phyloP scores from a whole-genome alignment of 2,888 invertebrate species.

The Neoitamus cyanurus region DNA sequence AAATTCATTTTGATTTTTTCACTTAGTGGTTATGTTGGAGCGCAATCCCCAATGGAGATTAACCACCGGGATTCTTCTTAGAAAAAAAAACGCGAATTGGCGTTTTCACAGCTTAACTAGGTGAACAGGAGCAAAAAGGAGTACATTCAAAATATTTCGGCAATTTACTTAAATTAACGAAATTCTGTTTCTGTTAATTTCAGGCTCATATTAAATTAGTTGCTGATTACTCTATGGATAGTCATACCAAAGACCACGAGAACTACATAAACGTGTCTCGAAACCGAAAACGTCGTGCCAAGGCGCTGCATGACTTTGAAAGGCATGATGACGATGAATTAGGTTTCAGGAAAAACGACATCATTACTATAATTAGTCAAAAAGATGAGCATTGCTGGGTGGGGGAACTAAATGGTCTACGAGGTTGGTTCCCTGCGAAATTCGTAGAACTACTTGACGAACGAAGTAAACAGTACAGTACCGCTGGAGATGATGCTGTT shows the following conservation, averaged over 20 bases:
- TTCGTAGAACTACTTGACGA: slow-evolving; percentile 97
- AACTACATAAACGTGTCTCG: slow-evolving; percentile 93
- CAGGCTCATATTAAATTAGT: slow-evolving; percentile 79
- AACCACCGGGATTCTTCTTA: too few relatives aligned
- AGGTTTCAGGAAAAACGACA: slow-evolving; percentile 98
- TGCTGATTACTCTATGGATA: slow-evolving; percentile 96
- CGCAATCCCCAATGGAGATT: too few relatives aligned
- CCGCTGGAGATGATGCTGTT: slow-evolving; percentile 96
- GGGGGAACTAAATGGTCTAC: slow-evolving; percentile 93
- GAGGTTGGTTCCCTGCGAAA: slow-evolving; percentile 97
- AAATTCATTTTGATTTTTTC: background rate
- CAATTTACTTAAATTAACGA: background rate
- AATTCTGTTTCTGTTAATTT: background rate
- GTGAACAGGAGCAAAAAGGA: too few relatives aligned
- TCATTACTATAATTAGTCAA: slow-evolving; percentile 96
- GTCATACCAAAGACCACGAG: slow-evolving; percentile 93
- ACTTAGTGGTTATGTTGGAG: too few relatives aligned
- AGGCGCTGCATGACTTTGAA: slow-evolving; percentile 97
- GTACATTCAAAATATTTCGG: too few relatives aligned
- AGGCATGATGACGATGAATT: slow-evolving; percentile 97
- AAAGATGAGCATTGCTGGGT: slow-evolving; percentile 99
- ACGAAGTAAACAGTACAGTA: slow-evolving; percentile 88
- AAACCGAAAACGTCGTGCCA: slow-evolving; percentile 88
- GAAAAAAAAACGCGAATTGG: too few relatives aligned
- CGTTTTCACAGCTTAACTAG: too few relatives aligned